Percentiles rank a stretch among this genome's conserved stretches.
Conservation (phyloP, 2,888 invertebrate species). For the Sinodicranocentrus sp. region DNA sequence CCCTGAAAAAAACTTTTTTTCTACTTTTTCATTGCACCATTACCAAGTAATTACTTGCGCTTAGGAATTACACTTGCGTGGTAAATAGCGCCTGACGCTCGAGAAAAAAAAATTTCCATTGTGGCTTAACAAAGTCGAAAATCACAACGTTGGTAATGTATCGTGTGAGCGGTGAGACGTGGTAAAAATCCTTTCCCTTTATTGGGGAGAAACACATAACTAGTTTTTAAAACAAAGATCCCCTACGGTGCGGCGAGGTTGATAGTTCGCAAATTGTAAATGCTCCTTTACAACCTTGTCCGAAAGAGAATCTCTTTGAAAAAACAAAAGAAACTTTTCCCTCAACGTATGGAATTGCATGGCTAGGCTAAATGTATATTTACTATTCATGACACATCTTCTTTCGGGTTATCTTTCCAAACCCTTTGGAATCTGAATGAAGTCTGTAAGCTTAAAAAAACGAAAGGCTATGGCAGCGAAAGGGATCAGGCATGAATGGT, state of each 20-base stretch:
- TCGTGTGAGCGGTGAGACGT: background rate
- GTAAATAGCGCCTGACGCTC: slow-evolving; percentile 1
- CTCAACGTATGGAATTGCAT: background rate
- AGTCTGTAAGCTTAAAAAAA: slow-evolving; percentile 7
- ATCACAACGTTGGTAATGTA: background rate
- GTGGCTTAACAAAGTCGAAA: background rate
- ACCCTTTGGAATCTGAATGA: slow-evolving; percentile 37
- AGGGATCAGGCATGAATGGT: background rate
- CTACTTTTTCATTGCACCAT: slow-evolving; percentile 49
- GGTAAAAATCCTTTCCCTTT: background rate
- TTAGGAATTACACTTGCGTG: slow-evolving; percentile 26
- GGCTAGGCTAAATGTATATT: slow-evolving; percentile 22
- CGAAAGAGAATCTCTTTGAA: slow-evolving; percentile 6
- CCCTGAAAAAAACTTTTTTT: slow-evolving; percentile 25
- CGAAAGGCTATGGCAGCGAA: background rate
- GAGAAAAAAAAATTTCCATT: background rate
- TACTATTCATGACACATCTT: slow-evolving; percentile 52
- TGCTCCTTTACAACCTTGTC: background rate
- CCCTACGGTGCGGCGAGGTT: background rate
- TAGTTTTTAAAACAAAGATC: background rate
- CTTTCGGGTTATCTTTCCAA: slow-evolving; percentile 31
- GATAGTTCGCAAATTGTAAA: background rate
- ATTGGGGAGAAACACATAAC: no score
- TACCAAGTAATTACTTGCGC: slow-evolving; percentile 56
- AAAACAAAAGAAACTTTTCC: background rate